phyloP scores from a whole-genome alignment of 2,888 invertebrate genomes.

The Adineta ricciae region DNA sequence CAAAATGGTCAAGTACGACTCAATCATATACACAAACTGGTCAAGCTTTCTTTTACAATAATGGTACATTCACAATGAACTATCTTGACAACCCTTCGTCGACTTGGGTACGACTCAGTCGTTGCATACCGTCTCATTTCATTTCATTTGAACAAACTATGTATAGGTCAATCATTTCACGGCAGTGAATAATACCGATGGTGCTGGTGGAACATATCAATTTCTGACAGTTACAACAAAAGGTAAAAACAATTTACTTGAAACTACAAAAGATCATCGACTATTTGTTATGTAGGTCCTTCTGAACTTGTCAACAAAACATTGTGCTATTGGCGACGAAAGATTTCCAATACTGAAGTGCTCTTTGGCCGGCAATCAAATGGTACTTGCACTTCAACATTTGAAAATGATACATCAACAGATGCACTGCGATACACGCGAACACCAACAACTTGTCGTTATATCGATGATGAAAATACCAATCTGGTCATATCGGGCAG shows the following conservation, averaged over 20 bases:
- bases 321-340: background rate
- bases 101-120: background rate
- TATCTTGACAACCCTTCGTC: background rate
- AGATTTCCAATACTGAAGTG: background rate
- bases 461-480: background rate
- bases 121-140: too few relatives aligned
- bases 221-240: background rate
- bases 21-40: background rate
- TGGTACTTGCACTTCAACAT: background rate
- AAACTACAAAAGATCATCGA: too few relatives aligned
- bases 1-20: background rate
- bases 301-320: background rate
- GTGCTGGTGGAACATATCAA: background rate
- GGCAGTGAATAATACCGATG: background rate
- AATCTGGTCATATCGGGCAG: background rate
- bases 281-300: too few relatives aligned
- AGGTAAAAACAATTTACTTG: background rate
- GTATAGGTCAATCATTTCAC: background rate
- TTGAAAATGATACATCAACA: background rate
- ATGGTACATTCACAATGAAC: background rate
- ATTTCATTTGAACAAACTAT: background rate
- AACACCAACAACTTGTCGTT: background rate
- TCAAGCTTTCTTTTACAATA: background rate
- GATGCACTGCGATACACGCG: background rate
- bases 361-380: background rate